Percentiles rank a stretch among this genome's conserved stretches.
phyloP scores from a whole-genome alignment of 2,888 invertebrate genomes.

The Magallana nippona region DNA sequence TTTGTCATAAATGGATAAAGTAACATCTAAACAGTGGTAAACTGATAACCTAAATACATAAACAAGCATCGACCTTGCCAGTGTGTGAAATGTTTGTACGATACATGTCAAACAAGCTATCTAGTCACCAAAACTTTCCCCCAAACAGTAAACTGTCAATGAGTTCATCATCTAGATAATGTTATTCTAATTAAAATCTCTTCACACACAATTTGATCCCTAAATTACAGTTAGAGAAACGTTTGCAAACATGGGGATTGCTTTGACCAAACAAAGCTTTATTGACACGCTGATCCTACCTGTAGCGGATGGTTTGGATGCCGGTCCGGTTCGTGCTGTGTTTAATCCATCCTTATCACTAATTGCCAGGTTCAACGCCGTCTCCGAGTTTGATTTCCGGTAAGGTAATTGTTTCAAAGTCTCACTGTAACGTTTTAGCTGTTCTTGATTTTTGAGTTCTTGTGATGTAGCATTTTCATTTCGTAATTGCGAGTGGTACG shows the following conservation, averaged over 20 bases:
- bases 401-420: constrained; percentile 28
- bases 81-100: constrained; percentile 21
- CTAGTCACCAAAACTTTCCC: constrained; percentile 6
- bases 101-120: constrained; percentile 21
- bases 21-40: constrained; percentile 1
- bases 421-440: constrained; percentile 26
- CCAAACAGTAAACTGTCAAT: background rate
- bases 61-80: background rate
- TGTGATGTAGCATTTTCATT: constrained; percentile 6
- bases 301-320: background rate
- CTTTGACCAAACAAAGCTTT: constrained; percentile 19
- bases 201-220: constrained; percentile 16
- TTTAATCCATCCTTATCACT: constrained; percentile 37
- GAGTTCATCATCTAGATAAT: constrained; percentile 11
- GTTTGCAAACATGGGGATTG: constrained; percentile 29
- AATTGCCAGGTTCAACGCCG: constrained; percentile 40
- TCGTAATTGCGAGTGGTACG: constrained; percentile 15
- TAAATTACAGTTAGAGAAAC: constrained; percentile 33
- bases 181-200: constrained; percentile 27
- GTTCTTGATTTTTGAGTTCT: constrained; percentile 24
- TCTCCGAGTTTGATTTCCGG: constrained; percentile 19
- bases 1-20: constrained; percentile 3
- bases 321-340: constrained; percentile 20
- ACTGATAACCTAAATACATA: constrained; percentile 1
- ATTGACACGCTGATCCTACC: constrained; percentile 38